phyloP scores from a whole-genome alignment of 2,888 invertebrate genomes.

The Eupithecia subumbrata region DNA sequence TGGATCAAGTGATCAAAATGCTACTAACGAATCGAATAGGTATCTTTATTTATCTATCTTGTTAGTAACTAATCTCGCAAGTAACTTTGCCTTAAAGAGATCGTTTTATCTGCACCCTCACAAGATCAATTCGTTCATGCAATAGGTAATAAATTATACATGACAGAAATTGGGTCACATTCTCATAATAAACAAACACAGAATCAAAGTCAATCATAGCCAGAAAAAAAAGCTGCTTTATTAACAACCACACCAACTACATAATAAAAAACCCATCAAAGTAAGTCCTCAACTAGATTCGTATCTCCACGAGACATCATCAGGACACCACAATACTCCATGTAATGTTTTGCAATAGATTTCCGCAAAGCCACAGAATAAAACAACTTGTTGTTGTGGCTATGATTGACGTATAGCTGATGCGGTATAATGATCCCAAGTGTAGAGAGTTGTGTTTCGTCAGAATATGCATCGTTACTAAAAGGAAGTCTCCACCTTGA shows the following conservation, averaged over 20 bases:
- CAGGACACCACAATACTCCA: too few species aligned
- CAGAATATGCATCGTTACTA: neutral
- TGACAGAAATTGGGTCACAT: neutral
- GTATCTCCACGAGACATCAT: too few species aligned
- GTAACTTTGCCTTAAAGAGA: neutral
- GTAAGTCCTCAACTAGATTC: too few species aligned
- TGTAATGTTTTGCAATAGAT: too few species aligned
- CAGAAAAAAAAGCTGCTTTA: too few species aligned
- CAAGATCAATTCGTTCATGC: neutral
- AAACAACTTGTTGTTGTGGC: slow-evolving; percentile 20
- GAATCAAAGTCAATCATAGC: too few species aligned
- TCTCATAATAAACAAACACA: neutral
- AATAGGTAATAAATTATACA: neutral
- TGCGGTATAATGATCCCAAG: slow-evolving; percentile 17
- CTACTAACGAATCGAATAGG: too few species aligned
- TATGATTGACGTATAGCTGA: slow-evolving; percentile 55
- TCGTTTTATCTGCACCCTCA: neutral
- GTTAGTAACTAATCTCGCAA: neutral
- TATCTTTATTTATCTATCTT: too few species aligned
- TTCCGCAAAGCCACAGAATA: neutral
- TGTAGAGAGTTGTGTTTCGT: slow-evolving; percentile 13
- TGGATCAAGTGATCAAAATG: too few species aligned
- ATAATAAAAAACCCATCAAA: too few species aligned
- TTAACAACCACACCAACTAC: too few species aligned
- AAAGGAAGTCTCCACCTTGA: neutral